These are phyloP conservation scores for Cardiocondyla obscurior DNA, from an alignment of 1,140 invertebrate species.

Conservation along the genomic window DNA sequence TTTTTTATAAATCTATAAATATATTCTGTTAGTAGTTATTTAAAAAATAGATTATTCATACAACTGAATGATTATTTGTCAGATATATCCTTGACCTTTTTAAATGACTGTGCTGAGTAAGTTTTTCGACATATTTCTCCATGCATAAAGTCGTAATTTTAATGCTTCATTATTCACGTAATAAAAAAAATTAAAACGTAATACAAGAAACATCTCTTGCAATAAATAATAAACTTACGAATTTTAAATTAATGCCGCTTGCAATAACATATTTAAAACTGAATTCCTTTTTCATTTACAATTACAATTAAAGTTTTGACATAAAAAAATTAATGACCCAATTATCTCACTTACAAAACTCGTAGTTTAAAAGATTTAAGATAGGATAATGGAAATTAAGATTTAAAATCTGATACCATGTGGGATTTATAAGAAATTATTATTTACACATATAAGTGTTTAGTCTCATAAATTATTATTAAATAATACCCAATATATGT, in stretches of 20 bases:
- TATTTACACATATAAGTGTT: conserved; percentile 11
- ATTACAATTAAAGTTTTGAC: background rate
- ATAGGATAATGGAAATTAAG: conserved; percentile 24
- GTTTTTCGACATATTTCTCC: background rate
- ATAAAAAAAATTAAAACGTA: background rate
- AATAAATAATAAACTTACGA: background rate
- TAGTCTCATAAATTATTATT: conserved; percentile 57
- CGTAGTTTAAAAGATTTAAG: background rate
- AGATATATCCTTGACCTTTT: background rate
- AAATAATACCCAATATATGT: conserved; percentile 43
- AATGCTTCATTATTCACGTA: background rate
- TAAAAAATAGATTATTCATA: background rate
- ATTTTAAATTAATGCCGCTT: background rate
- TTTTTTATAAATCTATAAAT: too few relatives aligned
- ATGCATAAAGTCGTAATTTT: conserved; percentile 5
- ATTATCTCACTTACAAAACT: background rate
- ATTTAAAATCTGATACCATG: background rate
- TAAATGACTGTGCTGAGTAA: background rate
- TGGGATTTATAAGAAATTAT: conserved; percentile 29
- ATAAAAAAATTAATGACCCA: background rate
- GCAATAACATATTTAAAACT: background rate
- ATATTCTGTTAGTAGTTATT: too few relatives aligned
- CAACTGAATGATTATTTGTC: too few relatives aligned
- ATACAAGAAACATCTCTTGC: background rate
- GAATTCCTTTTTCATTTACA: background rate